Conservation (phyloP, 2,888 invertebrate genomes). For the Cataglyphis cursor region DNA sequence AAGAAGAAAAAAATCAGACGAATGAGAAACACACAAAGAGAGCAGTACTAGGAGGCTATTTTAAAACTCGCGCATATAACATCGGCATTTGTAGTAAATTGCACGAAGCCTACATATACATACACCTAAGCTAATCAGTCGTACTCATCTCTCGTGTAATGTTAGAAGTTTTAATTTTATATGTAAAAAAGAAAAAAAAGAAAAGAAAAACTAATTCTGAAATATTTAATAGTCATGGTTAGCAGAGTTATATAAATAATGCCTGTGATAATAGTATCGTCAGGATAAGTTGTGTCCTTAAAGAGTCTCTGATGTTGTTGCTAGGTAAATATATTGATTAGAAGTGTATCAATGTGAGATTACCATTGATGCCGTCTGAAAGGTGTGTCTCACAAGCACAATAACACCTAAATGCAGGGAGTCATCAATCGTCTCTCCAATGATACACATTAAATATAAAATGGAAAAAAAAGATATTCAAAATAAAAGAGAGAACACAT, state of each 20-base stretch:
- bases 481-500: slow-evolving; percentile 66
- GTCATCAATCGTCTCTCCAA: slow-evolving; percentile 75
- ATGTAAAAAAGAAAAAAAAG: slow-evolving; percentile 73
- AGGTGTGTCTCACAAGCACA: slow-evolving; percentile 81
- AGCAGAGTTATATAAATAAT: slow-evolving; percentile 88
- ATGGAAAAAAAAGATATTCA: slow-evolving; percentile 69
- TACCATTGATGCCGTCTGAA: slow-evolving; percentile 63
- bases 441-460: slow-evolving; percentile 78
- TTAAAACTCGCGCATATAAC: slow-evolving; percentile 72
- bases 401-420: slow-evolving; percentile 71
- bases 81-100: slow-evolving; percentile 73
- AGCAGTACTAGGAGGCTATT: slow-evolving; percentile 59
- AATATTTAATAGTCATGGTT: slow-evolving; percentile 86
- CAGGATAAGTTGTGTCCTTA: slow-evolving; percentile 91
- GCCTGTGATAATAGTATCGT: slow-evolving; percentile 92
- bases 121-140: slow-evolving; percentile 83
- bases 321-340: slow-evolving; percentile 85
- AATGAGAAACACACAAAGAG: slow-evolving; percentile 43
- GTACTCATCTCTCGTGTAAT: slow-evolving; percentile 84
- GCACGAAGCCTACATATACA: slow-evolving; percentile 78
- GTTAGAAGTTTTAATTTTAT: slow-evolving; percentile 85
- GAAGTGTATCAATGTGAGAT: slow-evolving; percentile 67
- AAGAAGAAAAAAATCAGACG: slow-evolving; percentile 45
- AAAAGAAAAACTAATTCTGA: slow-evolving; percentile 80
- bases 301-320: slow-evolving; percentile 88